Evolutionary conservation across 2,888 invertebrate genomes (phyloP).

Genomic region (Nomada hirtipes): DNA sequence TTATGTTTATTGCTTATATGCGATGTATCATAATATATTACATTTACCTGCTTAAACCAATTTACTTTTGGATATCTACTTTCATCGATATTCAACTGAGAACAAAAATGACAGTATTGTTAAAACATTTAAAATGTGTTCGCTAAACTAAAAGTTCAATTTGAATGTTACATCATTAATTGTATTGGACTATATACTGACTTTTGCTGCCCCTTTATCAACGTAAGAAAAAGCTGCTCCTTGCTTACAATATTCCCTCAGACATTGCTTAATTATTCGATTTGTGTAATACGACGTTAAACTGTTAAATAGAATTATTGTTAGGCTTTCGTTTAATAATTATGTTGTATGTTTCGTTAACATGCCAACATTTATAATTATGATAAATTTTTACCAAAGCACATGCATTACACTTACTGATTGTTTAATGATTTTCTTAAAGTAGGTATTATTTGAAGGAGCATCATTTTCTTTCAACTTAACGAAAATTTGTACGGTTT

Average conservation of each 20-base stretch:
- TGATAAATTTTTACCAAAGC: background rate
- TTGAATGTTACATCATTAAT: slow-evolving; percentile 8
- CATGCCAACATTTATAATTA: no score
- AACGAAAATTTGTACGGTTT: background rate
- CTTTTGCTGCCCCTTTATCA: background rate
- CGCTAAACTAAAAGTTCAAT: background rate
- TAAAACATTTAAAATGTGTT: background rate
- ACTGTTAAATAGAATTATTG: slow-evolving; percentile 10
- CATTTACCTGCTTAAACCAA: background rate
- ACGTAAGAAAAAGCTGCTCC: background rate
- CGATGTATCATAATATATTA: background rate
- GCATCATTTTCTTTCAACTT: background rate
- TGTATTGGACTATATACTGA: background rate
- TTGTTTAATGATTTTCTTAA: background rate
- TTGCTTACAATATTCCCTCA: background rate
- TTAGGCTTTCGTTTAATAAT: background rate
- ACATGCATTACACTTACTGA: slow-evolving; percentile 33
- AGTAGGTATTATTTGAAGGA: background rate
- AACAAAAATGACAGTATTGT: background rate
- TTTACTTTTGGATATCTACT: background rate
- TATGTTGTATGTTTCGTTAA: background rate
- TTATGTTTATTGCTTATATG: background rate
- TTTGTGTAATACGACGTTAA: background rate
- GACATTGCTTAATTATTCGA: background rate
- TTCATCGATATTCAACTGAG: background rate